These are phyloP conservation scores for Nylanderia fulva DNA, from an alignment of 1,140 invertebrate species.

Conservation along the genomic window DNA sequence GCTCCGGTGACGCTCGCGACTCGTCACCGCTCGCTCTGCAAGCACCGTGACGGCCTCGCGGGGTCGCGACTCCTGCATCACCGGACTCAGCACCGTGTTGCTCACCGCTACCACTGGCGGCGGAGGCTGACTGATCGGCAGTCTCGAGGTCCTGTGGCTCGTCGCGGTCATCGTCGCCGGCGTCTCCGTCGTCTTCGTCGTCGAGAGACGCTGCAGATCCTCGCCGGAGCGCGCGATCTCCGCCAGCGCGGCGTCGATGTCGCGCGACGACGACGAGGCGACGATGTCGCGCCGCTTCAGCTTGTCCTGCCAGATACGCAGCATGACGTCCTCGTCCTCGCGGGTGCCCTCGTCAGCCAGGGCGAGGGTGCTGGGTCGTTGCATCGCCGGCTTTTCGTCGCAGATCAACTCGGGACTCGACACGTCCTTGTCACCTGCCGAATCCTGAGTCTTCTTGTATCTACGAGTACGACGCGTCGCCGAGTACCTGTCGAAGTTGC, in stretches of 20 bases:
- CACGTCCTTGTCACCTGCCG: conserved; percentile 82
- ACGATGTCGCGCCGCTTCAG: conserved; percentile 77
- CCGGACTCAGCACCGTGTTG: conserved; percentile 84
- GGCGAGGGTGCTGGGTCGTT: conserved; percentile 79
- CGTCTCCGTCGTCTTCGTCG: conserved; percentile 67
- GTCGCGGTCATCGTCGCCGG: conserved; percentile 62
- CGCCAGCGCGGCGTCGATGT: conserved; percentile 81
- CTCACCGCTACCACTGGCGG: conserved; percentile 83
- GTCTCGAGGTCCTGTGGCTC: conserved; percentile 74
- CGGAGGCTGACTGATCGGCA: conserved; percentile 80
- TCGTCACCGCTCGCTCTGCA: conserved; percentile 81
- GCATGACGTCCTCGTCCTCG: conserved; percentile 74
- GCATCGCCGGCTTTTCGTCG: conserved; percentile 72
- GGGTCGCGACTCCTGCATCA: conserved; percentile 84
- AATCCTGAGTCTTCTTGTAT: conserved; percentile 91
- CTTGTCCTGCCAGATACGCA: conserved; percentile 83
- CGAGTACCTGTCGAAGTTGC: conserved; percentile 94
- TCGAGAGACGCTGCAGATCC: conserved; percentile 82
- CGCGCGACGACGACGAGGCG: conserved; percentile 58
- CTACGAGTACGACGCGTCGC: conserved; percentile 92
- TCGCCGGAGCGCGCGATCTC: conserved; percentile 83
- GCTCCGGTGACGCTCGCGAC: conserved; percentile 83
- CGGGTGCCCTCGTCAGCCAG: conserved; percentile 42
- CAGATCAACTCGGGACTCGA: conserved; percentile 85
- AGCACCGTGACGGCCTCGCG: conserved; percentile 78